Percentiles rank a stretch among this genome's conserved stretches.
These are phyloP conservation scores for Notarius lentiginosus DNA, from an alignment of 2,113 vertebrate species.

Conservation along the genomic window DNA sequence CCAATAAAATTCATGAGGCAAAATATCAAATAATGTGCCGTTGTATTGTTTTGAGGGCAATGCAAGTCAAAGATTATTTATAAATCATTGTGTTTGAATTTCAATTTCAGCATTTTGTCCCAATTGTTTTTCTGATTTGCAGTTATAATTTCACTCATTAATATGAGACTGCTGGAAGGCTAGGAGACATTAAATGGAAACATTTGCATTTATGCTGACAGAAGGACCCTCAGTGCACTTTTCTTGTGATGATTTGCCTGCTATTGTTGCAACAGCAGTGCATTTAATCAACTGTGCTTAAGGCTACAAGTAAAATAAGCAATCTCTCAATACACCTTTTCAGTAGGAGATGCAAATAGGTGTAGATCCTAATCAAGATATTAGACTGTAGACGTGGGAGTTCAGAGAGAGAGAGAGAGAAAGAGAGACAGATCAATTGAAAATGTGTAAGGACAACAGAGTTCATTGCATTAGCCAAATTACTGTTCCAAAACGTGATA, in stretches of 20 bases:
- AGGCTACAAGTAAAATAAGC: neutral
- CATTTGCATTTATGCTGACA: slow-evolving; percentile 6
- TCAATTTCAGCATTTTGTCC: too few species aligned
- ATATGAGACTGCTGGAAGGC: slow-evolving; percentile 19
- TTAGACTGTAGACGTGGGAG: neutral
- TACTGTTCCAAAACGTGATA: slow-evolving; percentile 38
- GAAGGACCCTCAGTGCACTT: neutral
- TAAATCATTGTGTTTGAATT: too few species aligned
- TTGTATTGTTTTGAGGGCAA: too few species aligned
- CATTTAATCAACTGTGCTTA: slow-evolving; percentile 35
- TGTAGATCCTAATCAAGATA: neutral
- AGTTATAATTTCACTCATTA: slow-evolving; percentile 15
- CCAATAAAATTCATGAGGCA: too few species aligned
- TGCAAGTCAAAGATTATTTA: too few species aligned
- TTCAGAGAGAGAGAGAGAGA: neutral
- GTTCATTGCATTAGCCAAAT: slow-evolving; percentile 20
- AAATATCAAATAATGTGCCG: too few species aligned
- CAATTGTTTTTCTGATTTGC: too few species aligned
- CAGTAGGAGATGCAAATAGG: neutral
- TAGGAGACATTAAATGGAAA: slow-evolving; percentile 17
- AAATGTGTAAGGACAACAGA: slow-evolving; percentile 12
- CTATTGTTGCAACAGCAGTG: slow-evolving; percentile 10
- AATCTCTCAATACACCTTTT: neutral
- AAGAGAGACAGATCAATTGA: neutral
- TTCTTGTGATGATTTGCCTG: neutral